Evolutionary conservation across 1,140 invertebrate genomes (phyloP), one percentile per base, ranked within the genome.

Genomic region (Eurosta solidaginis): DNA sequence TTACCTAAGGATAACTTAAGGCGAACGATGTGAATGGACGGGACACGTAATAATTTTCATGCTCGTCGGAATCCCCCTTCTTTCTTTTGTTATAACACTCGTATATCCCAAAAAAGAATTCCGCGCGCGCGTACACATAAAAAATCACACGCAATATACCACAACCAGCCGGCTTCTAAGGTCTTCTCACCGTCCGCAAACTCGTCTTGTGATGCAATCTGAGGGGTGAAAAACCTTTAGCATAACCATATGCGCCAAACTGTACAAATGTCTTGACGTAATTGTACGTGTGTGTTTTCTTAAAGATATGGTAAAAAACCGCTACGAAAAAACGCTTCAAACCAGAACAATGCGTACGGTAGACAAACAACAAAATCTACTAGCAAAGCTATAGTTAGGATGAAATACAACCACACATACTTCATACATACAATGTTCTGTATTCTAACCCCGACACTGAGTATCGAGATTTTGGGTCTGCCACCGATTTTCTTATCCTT

Each of bases 41-140:
- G 40, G 40, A 63, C 74, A 76, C 74, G 42, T 68, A 59, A 78
- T 78, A 76, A 78, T 78, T 78, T 74, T 44, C 47, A 33, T 42
- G 63, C 50, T 74, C 25, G 33, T 22, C 29, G 27, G 33, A 27
- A 22, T 68, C 33, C 17, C 59, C 5, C 59, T 68, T 7, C 33
- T 33, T 52, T 47, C 47, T 54, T 42, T 36, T 42, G n/a, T 76
- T 42, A 29, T 36, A 36, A 14, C 27, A 29, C 36, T 73, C 10
- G 14, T 68, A 73, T 77, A 49, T 63, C 45, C 49, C 75, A 10
- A 33, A 50, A 76, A 68, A 68, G 40, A n/a, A 68, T 40, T 68
- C 59, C 59, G 59, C 59, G 45, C 45, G 45, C 45, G 59, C 59
- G 27, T 59, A 59, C 54, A 22, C 59, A 68, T 63, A 68, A 68